Conservation (phyloP, 2,797 vertebrate genomes). For the Helicolenus hilgendorfi region DNA sequence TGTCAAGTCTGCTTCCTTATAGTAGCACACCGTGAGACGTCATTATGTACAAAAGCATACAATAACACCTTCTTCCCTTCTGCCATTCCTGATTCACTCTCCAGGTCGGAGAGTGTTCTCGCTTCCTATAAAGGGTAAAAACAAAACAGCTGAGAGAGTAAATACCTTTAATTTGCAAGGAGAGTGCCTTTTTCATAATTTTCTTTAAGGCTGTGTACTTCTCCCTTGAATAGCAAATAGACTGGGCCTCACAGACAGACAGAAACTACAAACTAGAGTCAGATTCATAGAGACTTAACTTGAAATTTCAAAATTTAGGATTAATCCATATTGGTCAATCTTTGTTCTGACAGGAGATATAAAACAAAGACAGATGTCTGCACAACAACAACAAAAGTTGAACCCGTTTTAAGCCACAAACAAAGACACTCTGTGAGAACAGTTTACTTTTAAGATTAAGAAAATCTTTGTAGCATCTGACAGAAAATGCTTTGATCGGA, state of each 20-base stretch:
- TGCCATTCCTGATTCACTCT: neutral
- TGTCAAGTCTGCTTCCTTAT: neutral
- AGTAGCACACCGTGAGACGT: neutral
- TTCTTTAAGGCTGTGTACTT: conserved; percentile 12
- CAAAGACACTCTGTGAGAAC: neutral
- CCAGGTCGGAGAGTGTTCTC: neutral
- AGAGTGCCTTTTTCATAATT: conserved; percentile 1
- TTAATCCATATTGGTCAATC: conserved; percentile 8
- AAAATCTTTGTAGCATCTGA: neutral
- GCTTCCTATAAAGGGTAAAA: neutral
- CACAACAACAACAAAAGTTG: neutral
- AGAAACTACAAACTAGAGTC: neutral
- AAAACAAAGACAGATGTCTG: conserved; percentile 12
- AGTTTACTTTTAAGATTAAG: conserved; percentile 10
- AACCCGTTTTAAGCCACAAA: neutral
- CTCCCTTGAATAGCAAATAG: conserved; percentile 44
- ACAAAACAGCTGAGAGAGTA: conserved; percentile 10
- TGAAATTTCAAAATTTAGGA: neutral
- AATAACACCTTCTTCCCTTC: neutral
- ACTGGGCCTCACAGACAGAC: neutral
- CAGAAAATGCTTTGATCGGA: neutral
- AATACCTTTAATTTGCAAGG: conserved; percentile 11
- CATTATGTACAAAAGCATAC: conserved; percentile 2
- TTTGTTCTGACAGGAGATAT: conserved; percentile 31
- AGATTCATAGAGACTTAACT: neutral